A percentile compares a stretch with the other conserved stretches of the same genome.
Evolutionary conservation across 2,113 vertebrate genomes (phyloP).

Genomic region (Myotis yumanensis): DNA sequence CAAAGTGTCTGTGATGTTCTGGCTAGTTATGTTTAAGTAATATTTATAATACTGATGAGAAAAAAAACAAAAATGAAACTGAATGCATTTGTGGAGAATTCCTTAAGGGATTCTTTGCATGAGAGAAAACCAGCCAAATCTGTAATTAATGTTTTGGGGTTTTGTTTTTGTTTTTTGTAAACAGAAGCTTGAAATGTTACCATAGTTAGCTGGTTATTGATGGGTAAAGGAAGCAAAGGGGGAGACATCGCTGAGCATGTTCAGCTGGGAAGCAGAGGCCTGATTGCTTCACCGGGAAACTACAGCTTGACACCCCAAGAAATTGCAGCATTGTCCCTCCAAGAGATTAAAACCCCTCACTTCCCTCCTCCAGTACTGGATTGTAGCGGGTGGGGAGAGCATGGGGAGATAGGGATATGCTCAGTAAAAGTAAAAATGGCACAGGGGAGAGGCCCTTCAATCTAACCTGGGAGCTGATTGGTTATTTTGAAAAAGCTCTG

Average conservation of each 20-base stretch:
- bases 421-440: neutral
- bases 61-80: conserved; percentile 14
- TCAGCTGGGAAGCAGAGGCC: neutral
- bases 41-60: neutral
- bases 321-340: neutral
- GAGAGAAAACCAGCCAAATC: neutral
- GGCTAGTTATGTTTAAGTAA: neutral
- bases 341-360: neutral
- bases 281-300: neutral
- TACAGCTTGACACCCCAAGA: neutral
- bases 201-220: neutral
- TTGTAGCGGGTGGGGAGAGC: neutral
- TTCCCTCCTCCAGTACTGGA: neutral
- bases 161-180: neutral
- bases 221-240: neutral
- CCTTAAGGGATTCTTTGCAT: neutral
- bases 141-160: neutral
- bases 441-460: neutral
- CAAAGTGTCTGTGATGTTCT: neutral
- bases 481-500: neutral
- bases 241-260: neutral
- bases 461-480: neutral
- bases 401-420: neutral
- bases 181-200: neutral
- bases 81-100: neutral